Percentiles rank a stretch among this genome's conserved stretches.
These are phyloP conservation scores for Macquaria australasica DNA, from an alignment of 2,113 vertebrate genomes.

Conservation along the genomic window DNA sequence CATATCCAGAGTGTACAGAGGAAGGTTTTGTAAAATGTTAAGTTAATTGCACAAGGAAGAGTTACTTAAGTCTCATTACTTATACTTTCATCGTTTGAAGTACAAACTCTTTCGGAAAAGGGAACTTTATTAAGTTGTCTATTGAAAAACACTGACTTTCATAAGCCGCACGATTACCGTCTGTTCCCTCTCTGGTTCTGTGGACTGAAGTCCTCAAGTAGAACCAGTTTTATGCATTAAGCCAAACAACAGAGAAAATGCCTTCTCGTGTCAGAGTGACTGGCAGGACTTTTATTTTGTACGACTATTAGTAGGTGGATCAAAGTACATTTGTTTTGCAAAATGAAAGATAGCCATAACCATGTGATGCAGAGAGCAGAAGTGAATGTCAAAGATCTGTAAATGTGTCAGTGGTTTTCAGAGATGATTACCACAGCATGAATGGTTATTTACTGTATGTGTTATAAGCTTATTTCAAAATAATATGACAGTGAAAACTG, in stretches of 20 bases:
- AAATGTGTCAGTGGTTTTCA: constrained; percentile 39
- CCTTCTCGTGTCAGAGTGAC: constrained; percentile 49
- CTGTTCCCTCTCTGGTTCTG: constrained; percentile 20
- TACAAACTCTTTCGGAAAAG: constrained; percentile 51
- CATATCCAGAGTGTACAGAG: not conserved
- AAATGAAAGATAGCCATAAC: constrained; percentile 59
- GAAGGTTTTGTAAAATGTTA: constrained; percentile 38
- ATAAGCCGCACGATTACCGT: not conserved
- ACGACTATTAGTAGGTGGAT: constrained; percentile 3
- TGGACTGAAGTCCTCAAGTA: constrained; percentile 12
- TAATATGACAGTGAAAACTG: constrained; percentile 26
- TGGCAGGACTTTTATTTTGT: constrained; percentile 36
- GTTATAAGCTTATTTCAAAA: constrained; percentile 36
- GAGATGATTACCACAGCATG: constrained; percentile 44
- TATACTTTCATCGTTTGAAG: constrained; percentile 64
- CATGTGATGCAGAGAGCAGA: constrained; percentile 10
- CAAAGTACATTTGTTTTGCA: constrained; percentile 41
- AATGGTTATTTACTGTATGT: constrained; percentile 49
- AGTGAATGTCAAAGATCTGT: constrained; percentile 29
- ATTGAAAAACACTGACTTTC: constrained; percentile 38
- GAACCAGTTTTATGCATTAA: constrained; percentile 55
- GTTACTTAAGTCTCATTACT: constrained; percentile 49
- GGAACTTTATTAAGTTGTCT: constrained; percentile 31
- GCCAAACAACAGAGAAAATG: constrained; percentile 58
- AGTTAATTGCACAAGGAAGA: constrained; percentile 14